These are phyloP conservation scores for Ametastegia equiseti DNA, from an alignment of 2,888 invertebrate genomes.

Conservation along the genomic window DNA sequence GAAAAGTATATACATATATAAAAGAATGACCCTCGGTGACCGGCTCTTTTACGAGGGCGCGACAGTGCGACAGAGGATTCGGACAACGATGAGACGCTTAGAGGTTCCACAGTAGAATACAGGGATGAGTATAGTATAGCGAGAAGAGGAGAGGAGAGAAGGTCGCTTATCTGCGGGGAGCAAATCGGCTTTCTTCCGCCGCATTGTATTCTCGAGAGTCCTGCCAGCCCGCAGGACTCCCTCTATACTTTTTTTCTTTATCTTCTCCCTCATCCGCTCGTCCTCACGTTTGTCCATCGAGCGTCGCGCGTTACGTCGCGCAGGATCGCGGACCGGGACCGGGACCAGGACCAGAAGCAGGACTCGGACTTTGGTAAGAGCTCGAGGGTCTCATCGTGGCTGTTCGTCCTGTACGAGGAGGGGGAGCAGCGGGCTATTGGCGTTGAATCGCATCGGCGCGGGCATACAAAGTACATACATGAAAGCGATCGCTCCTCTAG, in stretches of 20 bases:
- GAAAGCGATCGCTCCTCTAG: constrained; percentile 46
- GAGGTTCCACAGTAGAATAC: background rate
- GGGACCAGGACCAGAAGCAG: background rate
- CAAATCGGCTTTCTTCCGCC: constrained; percentile 57
- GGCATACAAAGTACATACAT: constrained; percentile 43
- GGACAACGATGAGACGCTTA: constrained; percentile 37
- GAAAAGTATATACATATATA: background rate
- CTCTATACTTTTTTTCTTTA: no score
- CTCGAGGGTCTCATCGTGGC: constrained; percentile 21
- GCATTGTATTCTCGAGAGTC: constrained; percentile 55
- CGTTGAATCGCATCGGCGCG: constrained; percentile 35
- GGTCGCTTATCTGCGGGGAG: constrained; percentile 50
- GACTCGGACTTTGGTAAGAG: no score
- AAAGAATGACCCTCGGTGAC: constrained; percentile 27
- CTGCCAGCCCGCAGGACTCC: constrained; percentile 44
- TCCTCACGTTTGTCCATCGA: constrained; percentile 39
- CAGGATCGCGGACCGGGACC: background rate
- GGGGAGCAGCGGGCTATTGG: constrained; percentile 7
- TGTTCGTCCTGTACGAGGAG: constrained; percentile 4
- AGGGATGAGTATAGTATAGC: background rate
- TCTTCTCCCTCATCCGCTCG: constrained; percentile 48
- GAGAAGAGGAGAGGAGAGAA: constrained; percentile 17
- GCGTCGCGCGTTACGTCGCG: constrained; percentile 11
- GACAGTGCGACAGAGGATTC: constrained; percentile 36
- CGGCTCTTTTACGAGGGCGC: constrained; percentile 43